Evolutionary conservation across 1,140 invertebrate species (phyloP), one percentile per base, ranked within the genome.

Genomic region (Eumeta japonica): DNA sequence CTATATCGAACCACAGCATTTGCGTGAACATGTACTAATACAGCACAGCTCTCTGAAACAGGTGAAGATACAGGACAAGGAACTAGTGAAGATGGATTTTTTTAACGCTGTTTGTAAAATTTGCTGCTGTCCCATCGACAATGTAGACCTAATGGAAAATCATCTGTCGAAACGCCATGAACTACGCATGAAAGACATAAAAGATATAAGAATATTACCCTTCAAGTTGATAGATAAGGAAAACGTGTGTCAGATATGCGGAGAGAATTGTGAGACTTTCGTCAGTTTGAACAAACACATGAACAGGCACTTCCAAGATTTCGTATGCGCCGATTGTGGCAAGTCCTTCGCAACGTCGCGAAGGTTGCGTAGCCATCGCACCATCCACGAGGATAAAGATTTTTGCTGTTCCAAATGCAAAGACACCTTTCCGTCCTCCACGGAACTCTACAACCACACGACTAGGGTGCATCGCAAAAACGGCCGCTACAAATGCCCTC

Each of bases 371-470:
- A 55, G 67, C 2, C 79, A 81, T 35, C 43, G 65, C 10, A 76
- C 74, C 36, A 68, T 76, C 20, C 82, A 85, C 27, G 58, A 60
- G n/a, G 34, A 35, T 2, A 62, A 59, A 4, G 18, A 55, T 11
- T 88, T 87, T 50, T 78, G 81, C 32, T 92, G 90, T 57, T 81
- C 86, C 29, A 79, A 86, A 20, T 92, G 90, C 55, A 76, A 77
- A 9, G 87, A 88, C 48, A 80, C 81, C 0, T 90, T 67, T 35
- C 15, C 35, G 2, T 62, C 50, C 43, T 40, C 53, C 2, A 46
- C 39, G 0, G 28, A 47, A 1, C 57, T 48, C 35, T 53, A 52
- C 12, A 41, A 48, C 9, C 61, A 63, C 19, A 29, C 52, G 3
- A 36, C 52, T 12, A 13, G 35, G 0, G 44, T 37, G 1, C 62